These are phyloP conservation scores for Psittacara wagleri DNA, from an alignment of 2,113 vertebrate species.

Conservation along the genomic window DNA sequence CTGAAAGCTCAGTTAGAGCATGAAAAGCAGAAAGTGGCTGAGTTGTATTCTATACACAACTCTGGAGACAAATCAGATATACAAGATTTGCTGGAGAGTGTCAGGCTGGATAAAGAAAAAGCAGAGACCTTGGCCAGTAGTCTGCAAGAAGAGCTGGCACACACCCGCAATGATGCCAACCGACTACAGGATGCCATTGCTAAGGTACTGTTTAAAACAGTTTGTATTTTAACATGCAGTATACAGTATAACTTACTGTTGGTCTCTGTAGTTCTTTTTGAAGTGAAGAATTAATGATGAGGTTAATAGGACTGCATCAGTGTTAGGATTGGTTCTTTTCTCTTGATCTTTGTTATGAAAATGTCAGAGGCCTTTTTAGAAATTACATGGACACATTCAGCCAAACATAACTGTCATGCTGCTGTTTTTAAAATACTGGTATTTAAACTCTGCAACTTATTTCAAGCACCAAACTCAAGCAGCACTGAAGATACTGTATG, in stretches of 20 bases:
- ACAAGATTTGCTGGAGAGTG: slow-evolving; percentile 88
- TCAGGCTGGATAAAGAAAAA: slow-evolving; percentile 89
- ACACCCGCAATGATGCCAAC: slow-evolving; percentile 82
- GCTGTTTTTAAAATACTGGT: neutral
- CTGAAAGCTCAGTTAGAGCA: slow-evolving; percentile 89
- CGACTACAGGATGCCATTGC: slow-evolving; percentile 85
- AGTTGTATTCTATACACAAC: slow-evolving; percentile 90
- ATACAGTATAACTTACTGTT: rapidly evolving
- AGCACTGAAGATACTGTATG: neutral
- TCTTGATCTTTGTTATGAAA: neutral
- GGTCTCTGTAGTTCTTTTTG: neutral
- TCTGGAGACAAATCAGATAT: slow-evolving; percentile 90
- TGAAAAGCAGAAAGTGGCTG: slow-evolving; percentile 89
- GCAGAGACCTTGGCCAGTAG: slow-evolving; percentile 84
- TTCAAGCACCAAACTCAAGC: neutral
- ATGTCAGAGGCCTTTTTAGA: neutral
- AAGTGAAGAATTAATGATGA: neutral
- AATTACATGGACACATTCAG: neutral
- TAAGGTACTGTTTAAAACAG: slow-evolving; percentile 77
- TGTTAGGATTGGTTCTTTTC: neutral
- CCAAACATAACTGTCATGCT: neutral
- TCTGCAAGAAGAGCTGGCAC: slow-evolving; percentile 86
- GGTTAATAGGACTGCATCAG: neutral
- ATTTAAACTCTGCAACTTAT: neutral
- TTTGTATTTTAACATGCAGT: neutral